Conservation (phyloP, 2,888 invertebrate genomes). For the Nomada flava region DNA sequence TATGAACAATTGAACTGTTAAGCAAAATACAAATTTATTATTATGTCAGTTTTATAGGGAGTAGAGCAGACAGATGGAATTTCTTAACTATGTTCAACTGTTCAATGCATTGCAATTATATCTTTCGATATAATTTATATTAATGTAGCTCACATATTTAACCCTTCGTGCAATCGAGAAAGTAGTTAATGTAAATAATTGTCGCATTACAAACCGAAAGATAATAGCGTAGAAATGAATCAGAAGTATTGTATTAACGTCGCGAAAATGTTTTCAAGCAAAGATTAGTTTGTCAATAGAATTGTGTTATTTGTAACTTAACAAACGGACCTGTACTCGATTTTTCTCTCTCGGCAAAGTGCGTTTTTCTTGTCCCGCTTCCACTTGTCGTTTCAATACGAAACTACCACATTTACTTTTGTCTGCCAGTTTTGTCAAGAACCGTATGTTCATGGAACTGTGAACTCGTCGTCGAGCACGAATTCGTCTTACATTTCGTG, state of each 20-base stretch:
- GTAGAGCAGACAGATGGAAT: not conserved
- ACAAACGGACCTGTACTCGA: not conserved
- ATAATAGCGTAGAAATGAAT: not conserved
- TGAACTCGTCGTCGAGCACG: constrained; percentile 59
- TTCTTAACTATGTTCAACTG: not conserved
- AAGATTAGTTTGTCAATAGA: constrained; percentile 14
- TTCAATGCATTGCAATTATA: too few relatives aligned
- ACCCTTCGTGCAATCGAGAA: too few relatives aligned
- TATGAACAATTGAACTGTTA: not conserved
- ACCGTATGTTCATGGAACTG: constrained; percentile 61
- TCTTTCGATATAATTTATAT: too few relatives aligned
- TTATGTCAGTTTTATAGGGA: not conserved
- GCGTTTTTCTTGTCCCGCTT: not conserved
- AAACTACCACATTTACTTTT: constrained; percentile 34
- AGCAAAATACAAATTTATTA: not conserved
- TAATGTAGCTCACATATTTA: too few relatives aligned
- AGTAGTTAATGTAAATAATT: too few relatives aligned
- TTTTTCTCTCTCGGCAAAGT: not conserved
- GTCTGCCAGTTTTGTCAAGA: constrained; percentile 44
- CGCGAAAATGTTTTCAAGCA: not conserved
- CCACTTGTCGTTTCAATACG: constrained; percentile 35
- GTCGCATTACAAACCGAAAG: too few relatives aligned
- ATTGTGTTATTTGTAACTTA: not conserved
- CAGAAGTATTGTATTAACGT: not conserved
- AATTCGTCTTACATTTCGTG: constrained; percentile 47